phyloP scores from a whole-genome alignment of 1,140 invertebrate genomes.

The Drosophila setifemur region DNA sequence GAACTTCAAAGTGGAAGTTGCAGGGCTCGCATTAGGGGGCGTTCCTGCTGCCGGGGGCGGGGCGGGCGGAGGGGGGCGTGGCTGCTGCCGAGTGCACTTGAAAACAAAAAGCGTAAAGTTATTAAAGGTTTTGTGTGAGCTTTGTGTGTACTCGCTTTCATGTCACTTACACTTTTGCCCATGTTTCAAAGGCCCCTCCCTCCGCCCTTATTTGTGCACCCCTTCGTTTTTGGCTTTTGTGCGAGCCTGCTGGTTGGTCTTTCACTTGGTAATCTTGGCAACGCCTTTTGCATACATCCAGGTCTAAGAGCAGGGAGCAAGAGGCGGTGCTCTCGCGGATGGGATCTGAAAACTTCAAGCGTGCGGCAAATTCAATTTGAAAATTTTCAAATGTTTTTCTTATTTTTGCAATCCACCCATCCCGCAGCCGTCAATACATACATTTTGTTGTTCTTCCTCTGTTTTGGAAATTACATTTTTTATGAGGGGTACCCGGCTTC shows the following conservation, averaged over 20 bases:
- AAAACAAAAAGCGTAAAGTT: slow-evolving; percentile 78
- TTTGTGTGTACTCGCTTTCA: slow-evolving; percentile 71
- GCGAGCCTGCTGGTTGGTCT: slow-evolving; percentile 27
- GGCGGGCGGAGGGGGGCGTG: slow-evolving; percentile 47
- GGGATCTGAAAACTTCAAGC: slow-evolving; percentile 60
- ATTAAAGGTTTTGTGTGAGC: slow-evolving; percentile 73
- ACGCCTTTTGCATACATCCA: slow-evolving; percentile 59
- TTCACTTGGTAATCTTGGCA: slow-evolving; percentile 54
- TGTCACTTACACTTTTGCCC: slow-evolving; percentile 74
- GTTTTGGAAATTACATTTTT: slow-evolving; percentile 74
- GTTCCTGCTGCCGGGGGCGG: not conserved
- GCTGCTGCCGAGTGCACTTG: slow-evolving; percentile 60
- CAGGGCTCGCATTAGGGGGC: slow-evolving; percentile 32
- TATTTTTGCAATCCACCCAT: slow-evolving; percentile 10
- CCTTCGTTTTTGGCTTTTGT: slow-evolving; percentile 37
- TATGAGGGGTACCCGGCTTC: slow-evolving; percentile 58
- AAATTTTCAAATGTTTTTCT: slow-evolving; percentile 75
- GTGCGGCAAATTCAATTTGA: slow-evolving; percentile 79
- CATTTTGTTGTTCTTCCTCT: slow-evolving; percentile 9
- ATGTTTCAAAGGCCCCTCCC: slow-evolving; percentile 41
- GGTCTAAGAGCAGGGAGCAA: not conserved
- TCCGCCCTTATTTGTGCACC: slow-evolving; percentile 2
- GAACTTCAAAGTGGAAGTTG: slow-evolving; percentile 74
- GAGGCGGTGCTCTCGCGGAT: too few species aligned
- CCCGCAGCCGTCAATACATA: slow-evolving; percentile 11